Percentiles rank a stretch among this genome's conserved stretches.
These are phyloP conservation scores for Crossaster papposus DNA, from an alignment of 53 echinoderm and acorn worm species.

Conservation along the genomic window DNA sequence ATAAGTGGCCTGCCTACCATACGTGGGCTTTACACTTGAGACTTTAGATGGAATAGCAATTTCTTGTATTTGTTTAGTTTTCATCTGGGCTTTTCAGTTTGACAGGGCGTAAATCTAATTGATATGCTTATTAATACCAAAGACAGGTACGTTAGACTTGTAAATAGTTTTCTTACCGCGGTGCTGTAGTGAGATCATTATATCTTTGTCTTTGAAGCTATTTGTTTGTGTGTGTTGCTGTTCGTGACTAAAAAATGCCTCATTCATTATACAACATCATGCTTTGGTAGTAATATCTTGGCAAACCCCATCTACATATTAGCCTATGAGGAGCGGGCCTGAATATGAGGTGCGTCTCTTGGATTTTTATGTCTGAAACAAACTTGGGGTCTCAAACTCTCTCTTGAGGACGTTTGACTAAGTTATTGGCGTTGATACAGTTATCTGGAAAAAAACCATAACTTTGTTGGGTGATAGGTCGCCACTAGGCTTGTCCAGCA, in stretches of 20 bases:
- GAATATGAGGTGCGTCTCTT: neutral
- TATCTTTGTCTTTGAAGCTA: neutral
- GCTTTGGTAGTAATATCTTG: neutral
- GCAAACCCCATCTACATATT: too few species aligned
- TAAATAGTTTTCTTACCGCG: too few species aligned
- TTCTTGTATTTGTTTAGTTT: neutral
- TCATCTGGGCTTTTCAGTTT: neutral
- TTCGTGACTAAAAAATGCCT: too few species aligned
- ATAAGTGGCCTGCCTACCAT: neutral
- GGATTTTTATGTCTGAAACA: neutral
- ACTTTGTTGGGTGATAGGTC: neutral
- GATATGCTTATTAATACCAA: neutral
- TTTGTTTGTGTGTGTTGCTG: too few species aligned
- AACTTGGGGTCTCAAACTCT: neutral
- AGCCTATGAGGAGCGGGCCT: too few species aligned
- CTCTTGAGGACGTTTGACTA: neutral
- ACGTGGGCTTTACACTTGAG: neutral
- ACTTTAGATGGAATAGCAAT: neutral
- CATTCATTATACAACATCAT: too few species aligned
- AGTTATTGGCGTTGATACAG: neutral
- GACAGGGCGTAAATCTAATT: neutral
- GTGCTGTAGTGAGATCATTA: too few species aligned
- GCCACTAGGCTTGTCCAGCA: neutral
- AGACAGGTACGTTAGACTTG: too few species aligned
- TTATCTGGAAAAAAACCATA: neutral